Conservation (phyloP, 2,113 vertebrate genomes). For the Pelecanoides urinatrix region DNA sequence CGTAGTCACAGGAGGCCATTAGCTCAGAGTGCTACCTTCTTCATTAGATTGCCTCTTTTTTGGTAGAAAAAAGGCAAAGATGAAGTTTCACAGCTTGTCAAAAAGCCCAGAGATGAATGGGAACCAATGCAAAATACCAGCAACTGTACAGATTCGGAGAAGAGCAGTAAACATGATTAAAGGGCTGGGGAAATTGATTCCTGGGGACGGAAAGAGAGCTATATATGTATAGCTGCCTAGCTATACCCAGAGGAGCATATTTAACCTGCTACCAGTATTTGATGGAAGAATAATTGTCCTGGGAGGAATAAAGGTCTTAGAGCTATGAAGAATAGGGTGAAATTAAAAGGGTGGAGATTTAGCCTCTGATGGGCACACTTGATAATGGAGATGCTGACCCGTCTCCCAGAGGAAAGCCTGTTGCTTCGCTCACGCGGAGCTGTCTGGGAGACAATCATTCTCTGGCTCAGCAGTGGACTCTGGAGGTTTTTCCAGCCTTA, state of each 20-base stretch:
- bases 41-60: not conserved
- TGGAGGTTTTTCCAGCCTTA: not conserved
- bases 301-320: slow-evolving; percentile 53
- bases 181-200: slow-evolving; percentile 45
- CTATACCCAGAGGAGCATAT: slow-evolving; percentile 32
- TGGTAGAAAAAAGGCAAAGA: not conserved
- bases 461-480: not conserved
- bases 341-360: slow-evolving; percentile 61
- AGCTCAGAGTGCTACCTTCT: not conserved
- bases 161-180: slow-evolving; percentile 51
- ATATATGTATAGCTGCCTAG: slow-evolving; percentile 46
- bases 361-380: slow-evolving; percentile 16
- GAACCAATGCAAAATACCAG: slow-evolving; percentile 7
- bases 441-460: slow-evolving; percentile 35
- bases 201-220: not conserved
- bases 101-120: slow-evolving; percentile 7
- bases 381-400: slow-evolving; percentile 44
- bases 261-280: slow-evolving; percentile 53
- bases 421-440: not conserved
- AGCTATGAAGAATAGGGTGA: slow-evolving; percentile 61
- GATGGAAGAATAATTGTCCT: slow-evolving; percentile 56
- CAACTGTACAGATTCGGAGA: not conserved
- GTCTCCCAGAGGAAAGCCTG: slow-evolving; percentile 29
- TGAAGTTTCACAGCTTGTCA: not conserved
- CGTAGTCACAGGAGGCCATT: not conserved